Evolutionary conservation across 1,140 invertebrate genomes (phyloP).

Genomic region (Thaumetopoea pityocampa): DNA sequence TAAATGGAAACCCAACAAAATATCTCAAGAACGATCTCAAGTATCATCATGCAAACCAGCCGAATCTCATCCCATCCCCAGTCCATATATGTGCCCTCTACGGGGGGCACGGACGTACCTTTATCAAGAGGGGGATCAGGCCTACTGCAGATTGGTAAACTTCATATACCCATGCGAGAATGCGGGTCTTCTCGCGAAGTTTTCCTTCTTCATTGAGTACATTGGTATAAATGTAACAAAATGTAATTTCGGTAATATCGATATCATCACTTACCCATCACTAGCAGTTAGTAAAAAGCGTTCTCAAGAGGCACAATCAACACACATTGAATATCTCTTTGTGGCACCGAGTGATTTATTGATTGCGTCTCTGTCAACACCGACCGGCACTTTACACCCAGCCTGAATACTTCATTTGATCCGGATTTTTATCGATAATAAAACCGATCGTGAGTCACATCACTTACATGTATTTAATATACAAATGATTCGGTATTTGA

Average conservation of each 20-base stretch:
- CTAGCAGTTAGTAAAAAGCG: conserved; percentile 58
- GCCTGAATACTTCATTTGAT: conserved; percentile 73
- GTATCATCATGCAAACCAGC: no score
- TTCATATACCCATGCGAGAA: no score
- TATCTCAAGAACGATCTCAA: no score
- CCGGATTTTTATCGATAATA: conserved; percentile 73
- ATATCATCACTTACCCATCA: conserved; percentile 37
- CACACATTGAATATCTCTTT: conserved; percentile 72
- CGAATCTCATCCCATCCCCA: no score
- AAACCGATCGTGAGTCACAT: conserved; percentile 63
- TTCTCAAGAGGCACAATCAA: conserved; percentile 71
- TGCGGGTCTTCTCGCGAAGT: no score
- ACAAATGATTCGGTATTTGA: conserved; percentile 55
- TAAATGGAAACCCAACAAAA: no score
- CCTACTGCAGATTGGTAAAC: no score
- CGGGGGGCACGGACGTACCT: no score
- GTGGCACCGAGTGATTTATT: conserved; percentile 69
- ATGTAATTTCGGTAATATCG: conserved; percentile 24
- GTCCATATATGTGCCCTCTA: no score
- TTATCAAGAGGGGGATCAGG: no score
- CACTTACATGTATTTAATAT: conserved; percentile 70
- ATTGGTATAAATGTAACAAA: no score
- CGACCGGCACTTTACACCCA: conserved; percentile 54
- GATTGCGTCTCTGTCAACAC: conserved; percentile 73
- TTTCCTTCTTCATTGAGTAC: no score